Conservation (phyloP, 1,140 invertebrate species). For the Neuroterus valhalla region DNA sequence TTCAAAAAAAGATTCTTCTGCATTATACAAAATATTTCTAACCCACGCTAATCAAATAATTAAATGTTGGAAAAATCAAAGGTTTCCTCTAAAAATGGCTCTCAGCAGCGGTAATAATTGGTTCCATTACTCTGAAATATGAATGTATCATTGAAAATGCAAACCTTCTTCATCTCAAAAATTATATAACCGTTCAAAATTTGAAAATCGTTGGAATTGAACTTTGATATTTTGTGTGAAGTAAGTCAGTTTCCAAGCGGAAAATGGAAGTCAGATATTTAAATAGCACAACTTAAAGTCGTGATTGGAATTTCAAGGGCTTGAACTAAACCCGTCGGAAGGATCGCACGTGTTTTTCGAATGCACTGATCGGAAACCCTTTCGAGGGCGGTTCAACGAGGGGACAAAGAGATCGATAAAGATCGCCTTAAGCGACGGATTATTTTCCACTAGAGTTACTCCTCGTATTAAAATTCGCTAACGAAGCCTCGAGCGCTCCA, state of each 20-base stretch:
- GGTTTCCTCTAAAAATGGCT: too few species aligned
- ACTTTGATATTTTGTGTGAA: slow-evolving; percentile 25
- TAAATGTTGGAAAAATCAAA: too few species aligned
- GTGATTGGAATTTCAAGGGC: slow-evolving; percentile 29
- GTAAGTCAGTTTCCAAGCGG: slow-evolving; percentile 20
- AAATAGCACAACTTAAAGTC: background rate
- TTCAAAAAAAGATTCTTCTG: too few species aligned
- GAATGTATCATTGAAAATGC: too few species aligned
- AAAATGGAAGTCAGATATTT: slow-evolving; percentile 15
- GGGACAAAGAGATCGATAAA: slow-evolving; percentile 59
- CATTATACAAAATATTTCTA: too few species aligned
- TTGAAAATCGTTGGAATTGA: too few species aligned
- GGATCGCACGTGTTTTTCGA: slow-evolving; percentile 49
- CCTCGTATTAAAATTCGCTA: slow-evolving; percentile 29
- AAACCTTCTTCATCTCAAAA: too few species aligned
- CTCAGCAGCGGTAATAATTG: too few species aligned
- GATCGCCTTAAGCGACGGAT: slow-evolving; percentile 58
- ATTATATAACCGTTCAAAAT: too few species aligned
- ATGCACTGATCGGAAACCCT: slow-evolving; percentile 47
- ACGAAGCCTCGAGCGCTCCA: slow-evolving; percentile 28
- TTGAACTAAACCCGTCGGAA: background rate
- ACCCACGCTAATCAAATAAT: too few species aligned
- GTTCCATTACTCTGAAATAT: too few species aligned
- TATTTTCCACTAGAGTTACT: slow-evolving; percentile 51
- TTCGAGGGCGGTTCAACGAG: slow-evolving; percentile 49